A percentile compares a stretch with the other conserved stretches of the same genome.
phyloP scores from a whole-genome alignment of 2,888 invertebrate species.

The Patella depressa region DNA sequence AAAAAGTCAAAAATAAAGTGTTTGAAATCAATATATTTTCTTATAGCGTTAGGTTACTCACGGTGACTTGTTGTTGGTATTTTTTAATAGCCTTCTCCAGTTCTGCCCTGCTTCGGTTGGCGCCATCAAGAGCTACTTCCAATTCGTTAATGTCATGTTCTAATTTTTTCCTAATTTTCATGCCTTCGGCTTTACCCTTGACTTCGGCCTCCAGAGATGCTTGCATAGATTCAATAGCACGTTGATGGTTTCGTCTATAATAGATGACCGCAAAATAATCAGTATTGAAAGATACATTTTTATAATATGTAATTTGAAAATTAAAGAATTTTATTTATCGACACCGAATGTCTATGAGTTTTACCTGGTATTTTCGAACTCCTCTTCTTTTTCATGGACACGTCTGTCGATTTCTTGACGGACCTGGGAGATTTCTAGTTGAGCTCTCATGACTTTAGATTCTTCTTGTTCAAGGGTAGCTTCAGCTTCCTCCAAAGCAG shows the following conservation, averaged over 20 bases:
- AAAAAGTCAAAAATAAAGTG: no score
- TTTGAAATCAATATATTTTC: not conserved
- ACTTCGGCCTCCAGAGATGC: slow-evolving; percentile 98
- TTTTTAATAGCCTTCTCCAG: slow-evolving; percentile 99
- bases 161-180: not conserved
- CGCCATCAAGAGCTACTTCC: slow-evolving; percentile 85
- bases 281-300: not conserved
- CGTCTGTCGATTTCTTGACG: slow-evolving; percentile 99
- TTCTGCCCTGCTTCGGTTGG: slow-evolving; percentile 97
- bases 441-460: slow-evolving; percentile 77
- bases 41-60: slow-evolving; percentile 13
- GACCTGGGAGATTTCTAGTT: slow-evolving; percentile 96
- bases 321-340: no score
- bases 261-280: no score
- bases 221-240: slow-evolving; percentile 99
- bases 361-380: slow-evolving; percentile 93
- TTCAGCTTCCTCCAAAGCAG: slow-evolving; percentile 98
- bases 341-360: no score
- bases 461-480: slow-evolving; percentile 96
- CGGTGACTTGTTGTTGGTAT: slow-evolving; percentile 96
- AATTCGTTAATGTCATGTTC: not conserved
- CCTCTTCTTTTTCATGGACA: slow-evolving; percentile 99
- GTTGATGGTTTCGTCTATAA: slow-evolving; percentile 95
- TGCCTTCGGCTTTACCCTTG: slow-evolving; percentile 75
- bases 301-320: no score